phyloP scores from a whole-genome alignment of 2,113 vertebrate species.

The Atlantisia rogersi region DNA sequence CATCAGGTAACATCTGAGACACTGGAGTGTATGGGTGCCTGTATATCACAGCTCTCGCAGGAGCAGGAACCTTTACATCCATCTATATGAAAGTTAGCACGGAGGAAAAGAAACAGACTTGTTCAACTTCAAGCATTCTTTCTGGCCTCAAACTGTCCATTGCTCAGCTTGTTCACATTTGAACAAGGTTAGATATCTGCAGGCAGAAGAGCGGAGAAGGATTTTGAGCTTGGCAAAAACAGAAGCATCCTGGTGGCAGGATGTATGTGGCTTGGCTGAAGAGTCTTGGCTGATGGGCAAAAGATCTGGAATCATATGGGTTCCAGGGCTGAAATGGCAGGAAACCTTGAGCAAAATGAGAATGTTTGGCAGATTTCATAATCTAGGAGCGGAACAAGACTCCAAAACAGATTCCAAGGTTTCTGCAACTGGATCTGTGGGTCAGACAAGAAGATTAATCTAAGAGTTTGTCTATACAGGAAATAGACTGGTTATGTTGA shows the following conservation, averaged over 20 bases:
- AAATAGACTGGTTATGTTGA: neutral
- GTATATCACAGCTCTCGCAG: neutral
- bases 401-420: neutral
- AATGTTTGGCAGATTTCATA: neutral
- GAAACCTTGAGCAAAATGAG: neutral
- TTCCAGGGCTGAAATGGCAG: neutral
- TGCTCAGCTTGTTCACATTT: neutral
- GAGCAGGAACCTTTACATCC: neutral
- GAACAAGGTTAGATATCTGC: neutral
- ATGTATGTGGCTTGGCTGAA: constrained; percentile 7
- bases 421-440: neutral
- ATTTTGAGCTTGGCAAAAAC: neutral
- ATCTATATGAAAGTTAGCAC: neutral
- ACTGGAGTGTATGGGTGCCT: neutral
- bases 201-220: neutral
- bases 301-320: neutral
- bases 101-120: neutral
- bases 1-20: neutral
- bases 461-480: neutral
- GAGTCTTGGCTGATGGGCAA: constrained; percentile 4
- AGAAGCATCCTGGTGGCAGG: neutral
- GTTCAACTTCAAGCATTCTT: neutral
- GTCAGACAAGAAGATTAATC: neutral
- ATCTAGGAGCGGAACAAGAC: neutral
- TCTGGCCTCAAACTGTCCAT: neutral